Conservation (phyloP, 2,113 vertebrate species). For the Pantherophis guttatus region DNA sequence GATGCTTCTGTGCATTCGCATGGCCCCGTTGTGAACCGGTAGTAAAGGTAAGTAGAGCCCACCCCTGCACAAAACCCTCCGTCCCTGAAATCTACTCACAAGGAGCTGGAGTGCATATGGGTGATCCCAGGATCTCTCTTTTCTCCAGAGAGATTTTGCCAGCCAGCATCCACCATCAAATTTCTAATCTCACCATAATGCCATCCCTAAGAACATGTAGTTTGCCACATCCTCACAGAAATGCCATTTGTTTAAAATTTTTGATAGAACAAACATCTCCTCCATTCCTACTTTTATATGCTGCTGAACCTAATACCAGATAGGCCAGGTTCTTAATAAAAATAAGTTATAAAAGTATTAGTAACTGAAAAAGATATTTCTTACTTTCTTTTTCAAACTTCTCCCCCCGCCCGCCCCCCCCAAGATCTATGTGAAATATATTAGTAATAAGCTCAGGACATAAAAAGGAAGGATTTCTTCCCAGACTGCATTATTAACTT, state of each 20-base stretch:
- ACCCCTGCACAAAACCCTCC: not conserved
- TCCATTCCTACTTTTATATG: not conserved
- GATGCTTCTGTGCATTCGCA: no score
- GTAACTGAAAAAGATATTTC: not conserved
- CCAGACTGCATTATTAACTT: not conserved
- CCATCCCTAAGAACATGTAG: not conserved
- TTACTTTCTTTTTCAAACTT: not conserved
- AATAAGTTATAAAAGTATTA: not conserved
- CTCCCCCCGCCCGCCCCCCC: no score
- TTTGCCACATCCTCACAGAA: not conserved
- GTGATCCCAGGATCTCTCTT: not conserved
- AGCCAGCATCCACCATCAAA: not conserved
- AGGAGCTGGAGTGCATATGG: not conserved
- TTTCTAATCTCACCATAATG: not conserved
- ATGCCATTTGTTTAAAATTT: not conserved
- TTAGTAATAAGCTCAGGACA: not conserved
- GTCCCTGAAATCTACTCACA: not conserved
- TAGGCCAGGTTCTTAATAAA: not conserved
- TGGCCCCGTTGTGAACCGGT: no score
- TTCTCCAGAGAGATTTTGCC: not conserved
- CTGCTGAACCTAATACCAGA: not conserved
- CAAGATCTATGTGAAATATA: not conserved
- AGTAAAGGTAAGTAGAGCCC: no score
- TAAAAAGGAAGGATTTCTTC: not conserved
- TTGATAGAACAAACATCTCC: not conserved